Conservation (phyloP, 2,797 vertebrate genomes). For the Hemitrygon akajei region DNA sequence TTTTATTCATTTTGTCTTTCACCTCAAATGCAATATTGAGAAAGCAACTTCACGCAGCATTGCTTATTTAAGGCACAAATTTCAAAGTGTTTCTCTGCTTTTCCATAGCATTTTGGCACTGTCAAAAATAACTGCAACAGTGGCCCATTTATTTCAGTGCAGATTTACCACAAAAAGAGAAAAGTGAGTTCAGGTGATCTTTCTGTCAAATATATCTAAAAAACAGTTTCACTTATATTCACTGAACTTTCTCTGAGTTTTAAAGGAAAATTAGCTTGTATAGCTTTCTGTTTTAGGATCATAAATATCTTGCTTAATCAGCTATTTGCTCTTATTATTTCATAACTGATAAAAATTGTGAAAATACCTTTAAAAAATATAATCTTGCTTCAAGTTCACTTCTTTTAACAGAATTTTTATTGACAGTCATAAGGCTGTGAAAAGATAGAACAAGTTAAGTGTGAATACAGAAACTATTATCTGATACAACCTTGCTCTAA, state of each 20-base stretch:
- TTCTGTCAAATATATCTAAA: too few species aligned
- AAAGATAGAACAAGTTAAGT: slow-evolving; percentile 38
- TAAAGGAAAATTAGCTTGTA: neutral
- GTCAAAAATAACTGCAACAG: neutral
- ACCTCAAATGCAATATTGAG: neutral
- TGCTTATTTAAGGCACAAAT: neutral
- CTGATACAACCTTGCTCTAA: neutral
- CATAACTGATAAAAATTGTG: neutral
- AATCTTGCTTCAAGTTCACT: slow-evolving; percentile 80
- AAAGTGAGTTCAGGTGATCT: neutral
- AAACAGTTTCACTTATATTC: neutral
- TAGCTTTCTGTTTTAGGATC: neutral
- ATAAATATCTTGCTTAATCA: neutral
- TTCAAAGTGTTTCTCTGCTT: neutral
- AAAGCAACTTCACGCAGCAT: neutral
- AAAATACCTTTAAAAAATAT: slow-evolving; percentile 71
- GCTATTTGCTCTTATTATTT: neutral
- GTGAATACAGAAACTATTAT: neutral
- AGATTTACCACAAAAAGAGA: neutral
- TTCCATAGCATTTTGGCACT: neutral
- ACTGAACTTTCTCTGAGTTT: slow-evolving; percentile 3
- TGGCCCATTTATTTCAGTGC: neutral
- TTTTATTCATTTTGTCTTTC: neutral
- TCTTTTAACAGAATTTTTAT: slow-evolving; percentile 71
- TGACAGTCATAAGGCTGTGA: slow-evolving; percentile 77